Percentiles rank a stretch among this genome's conserved stretches.
phyloP scores from a whole-genome alignment of 2,888 invertebrate species.

The Hydroisotoma schaefferi region DNA sequence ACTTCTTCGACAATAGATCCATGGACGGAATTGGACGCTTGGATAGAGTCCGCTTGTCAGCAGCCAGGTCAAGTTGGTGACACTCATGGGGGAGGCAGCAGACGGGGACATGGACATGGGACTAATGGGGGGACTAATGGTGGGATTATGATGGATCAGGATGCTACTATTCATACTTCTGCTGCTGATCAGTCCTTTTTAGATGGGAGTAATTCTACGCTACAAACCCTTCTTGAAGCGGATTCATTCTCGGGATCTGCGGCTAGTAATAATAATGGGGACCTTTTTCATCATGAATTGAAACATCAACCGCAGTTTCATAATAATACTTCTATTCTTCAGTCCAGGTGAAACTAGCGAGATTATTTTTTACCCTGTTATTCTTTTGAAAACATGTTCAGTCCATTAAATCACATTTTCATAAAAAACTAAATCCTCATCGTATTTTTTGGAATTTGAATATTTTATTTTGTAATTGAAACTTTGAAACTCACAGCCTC shows the following conservation, averaged over 20 bases:
- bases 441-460: too few relatives aligned
- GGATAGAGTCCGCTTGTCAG: constrained; percentile 73
- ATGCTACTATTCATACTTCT: constrained; percentile 47
- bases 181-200: constrained; percentile 33
- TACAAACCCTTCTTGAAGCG: constrained; percentile 35
- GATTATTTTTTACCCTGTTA: too few relatives aligned
- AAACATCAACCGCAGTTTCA: constrained; percentile 33
- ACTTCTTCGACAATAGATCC: constrained; percentile 56
- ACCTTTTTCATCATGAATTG: constrained; percentile 29
- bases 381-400: too few relatives aligned
- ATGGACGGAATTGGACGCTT: constrained; percentile 84
- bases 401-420: too few relatives aligned
- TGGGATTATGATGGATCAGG: constrained; percentile 38
- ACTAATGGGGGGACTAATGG: neutral
- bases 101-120: neutral
- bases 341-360: constrained; percentile 46
- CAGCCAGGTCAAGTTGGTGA: constrained; percentile 12
- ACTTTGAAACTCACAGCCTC: too few relatives aligned
- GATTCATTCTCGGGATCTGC: constrained; percentile 23
- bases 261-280: neutral
- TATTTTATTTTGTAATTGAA: too few relatives aligned
- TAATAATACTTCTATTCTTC: constrained; percentile 42
- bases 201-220: constrained; percentile 29
- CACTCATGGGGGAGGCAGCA: neutral
- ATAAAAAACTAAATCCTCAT: too few relatives aligned